Base-by-base conservation (phyloP, 2,797 vertebrate genomes). In the Chelon auratus region DNA sequence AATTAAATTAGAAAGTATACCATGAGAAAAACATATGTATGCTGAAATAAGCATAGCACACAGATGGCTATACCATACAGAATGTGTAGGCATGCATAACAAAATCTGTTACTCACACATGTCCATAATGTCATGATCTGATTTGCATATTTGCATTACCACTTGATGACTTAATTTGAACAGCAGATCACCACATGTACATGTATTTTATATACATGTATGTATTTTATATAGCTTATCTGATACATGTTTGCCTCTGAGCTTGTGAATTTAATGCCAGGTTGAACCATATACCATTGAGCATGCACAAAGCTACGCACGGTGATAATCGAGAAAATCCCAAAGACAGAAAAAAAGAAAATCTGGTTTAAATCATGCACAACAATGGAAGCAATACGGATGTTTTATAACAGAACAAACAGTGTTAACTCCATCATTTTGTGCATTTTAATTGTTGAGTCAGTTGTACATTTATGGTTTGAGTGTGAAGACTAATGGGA, bases 131-230 rank as follows among this genome's bases (percentile, higher is more conserved):
- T 54, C 66, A 22, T 61, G 22, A 62, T 30, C 9, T 2, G n/a
- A 36, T 68, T 61, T 62, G 66, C 33, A 53, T 62, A 40, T 72
- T 57, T 69, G 24, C 45, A 66, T 72, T 62, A 13, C 14, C 15
- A 36, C 30, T 39, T 24, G 20, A 62, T 64, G 52, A 43, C 14
- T 61, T 70, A 15, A 57, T 45, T 55, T 58, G 59, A 57, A 53
- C 45, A 67, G 36, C 77, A 82, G 63, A 85, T 75, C n/a, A 24
- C 36, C 39, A 47, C 68, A 51, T 62, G 40, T 53, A 10, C 30
- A 40, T n/a, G 18, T 17, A 39, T n/a, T 39, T 33, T 4, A 20
- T 22, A 22, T 22, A 22, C 22, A 22, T 22, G 22, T 22, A 22
- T 22, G 22, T 22, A 22, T 22, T 22, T 22, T 22, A 22, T 37